Base-by-base conservation (phyloP, 1,140 invertebrate species). In the Drosophila ohnishii region DNA sequence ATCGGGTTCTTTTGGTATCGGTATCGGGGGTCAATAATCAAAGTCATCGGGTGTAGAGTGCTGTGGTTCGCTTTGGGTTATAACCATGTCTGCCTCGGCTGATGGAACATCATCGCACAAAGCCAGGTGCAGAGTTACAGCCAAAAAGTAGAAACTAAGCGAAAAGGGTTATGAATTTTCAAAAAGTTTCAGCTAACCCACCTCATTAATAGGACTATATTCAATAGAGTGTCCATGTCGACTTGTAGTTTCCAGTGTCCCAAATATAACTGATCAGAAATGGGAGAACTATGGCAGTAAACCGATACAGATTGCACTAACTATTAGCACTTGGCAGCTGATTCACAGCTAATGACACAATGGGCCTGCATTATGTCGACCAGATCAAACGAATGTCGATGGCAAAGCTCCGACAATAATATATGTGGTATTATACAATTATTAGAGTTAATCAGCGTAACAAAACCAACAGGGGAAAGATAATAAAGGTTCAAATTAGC, bases 11-110 rank as follows among this genome's bases (percentile, higher is more conserved):
- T 7, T 28, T 5, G 4, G 10, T 28, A 22, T 55, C 16, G 4
- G 1, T 10, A 50, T 11, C 14, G 25, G 22, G 50, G 50, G 32
- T 86, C 44, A 76, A 45, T 59, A 65, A 34, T 73, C 39, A 16
- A 65, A 61, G 50, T 83, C 70, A 62, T 86, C 71, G 25, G 75
- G 47, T 5, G 75, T 75, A n/a, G 70, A 44, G 57, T 59, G 63
- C 16, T 37, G 37, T 8, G 71, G 65, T 16, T 86, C 82, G 47
- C 82, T 83, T 34, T 87, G 59, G 0, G 82, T 86, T 14, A 86
- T 82, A 0, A 86, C 83, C 7, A 19, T 47, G 9, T 55, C 73
- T 32, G 73, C 73, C 16, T 86, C 63, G 8, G 78, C 58, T 30
- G 34, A 80, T 6, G 83, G 57, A 11, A 64, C 50, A 55, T 86